phyloP scores from a whole-genome alignment of 2,113 vertebrate genomes.

The Lasiurus cinereus region DNA sequence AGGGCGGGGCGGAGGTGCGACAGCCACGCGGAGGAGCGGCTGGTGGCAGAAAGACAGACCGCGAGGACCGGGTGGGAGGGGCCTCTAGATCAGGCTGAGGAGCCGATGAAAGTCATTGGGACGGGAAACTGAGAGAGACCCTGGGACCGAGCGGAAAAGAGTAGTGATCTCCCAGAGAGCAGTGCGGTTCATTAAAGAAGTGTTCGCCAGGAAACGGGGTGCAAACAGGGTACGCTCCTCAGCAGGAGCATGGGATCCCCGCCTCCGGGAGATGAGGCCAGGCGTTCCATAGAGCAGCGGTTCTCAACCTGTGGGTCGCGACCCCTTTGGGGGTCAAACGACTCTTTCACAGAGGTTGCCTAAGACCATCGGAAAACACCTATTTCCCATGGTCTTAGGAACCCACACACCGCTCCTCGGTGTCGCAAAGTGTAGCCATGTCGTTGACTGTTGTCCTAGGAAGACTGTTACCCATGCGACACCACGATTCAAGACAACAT shows the following conservation, averaged over 20 bases:
- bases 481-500: too few relatives aligned
- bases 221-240: neutral
- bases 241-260: neutral
- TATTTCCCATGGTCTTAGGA: too few relatives aligned
- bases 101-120: neutral
- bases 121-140: neutral
- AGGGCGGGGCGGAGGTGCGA: neutral
- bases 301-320: too few relatives aligned
- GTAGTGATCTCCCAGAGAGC: neutral
- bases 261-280: neutral
- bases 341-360: too few relatives aligned
- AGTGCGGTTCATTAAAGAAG: neutral
- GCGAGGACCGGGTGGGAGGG: neutral
- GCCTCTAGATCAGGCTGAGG: neutral
- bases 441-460: too few relatives aligned
- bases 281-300: too few relatives aligned
- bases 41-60: neutral
- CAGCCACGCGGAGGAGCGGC: neutral
- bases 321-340: too few relatives aligned
- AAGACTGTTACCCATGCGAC: too few relatives aligned
- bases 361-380: too few relatives aligned
- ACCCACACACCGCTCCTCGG: too few relatives aligned
- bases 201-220: neutral
- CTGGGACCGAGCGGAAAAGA: neutral
- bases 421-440: too few relatives aligned